These are phyloP conservation scores for Prolemur simus DNA, from an alignment of 2,113 vertebrate genomes.

Conservation along the genomic window DNA sequence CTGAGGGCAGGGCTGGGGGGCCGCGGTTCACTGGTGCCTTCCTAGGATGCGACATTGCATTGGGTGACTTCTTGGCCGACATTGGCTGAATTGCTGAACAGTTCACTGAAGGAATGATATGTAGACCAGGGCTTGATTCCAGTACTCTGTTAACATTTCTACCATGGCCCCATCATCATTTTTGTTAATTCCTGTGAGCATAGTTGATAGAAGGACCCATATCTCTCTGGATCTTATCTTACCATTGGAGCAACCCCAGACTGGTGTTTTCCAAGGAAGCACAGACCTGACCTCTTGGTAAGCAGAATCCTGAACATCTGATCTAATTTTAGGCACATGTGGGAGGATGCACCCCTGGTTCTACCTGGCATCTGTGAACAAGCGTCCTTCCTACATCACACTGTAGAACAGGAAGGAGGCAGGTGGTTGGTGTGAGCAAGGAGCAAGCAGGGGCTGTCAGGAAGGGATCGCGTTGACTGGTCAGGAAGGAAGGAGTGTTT, in stretches of 20 bases:
- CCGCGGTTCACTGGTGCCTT: accelerated
- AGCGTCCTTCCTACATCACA: accelerated
- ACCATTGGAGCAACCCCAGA: too few species aligned
- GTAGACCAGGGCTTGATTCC: not conserved
- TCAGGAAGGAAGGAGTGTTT: not conserved
- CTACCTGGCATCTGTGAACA: not conserved
- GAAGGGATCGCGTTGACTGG: accelerated
- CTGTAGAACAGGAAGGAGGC: not conserved
- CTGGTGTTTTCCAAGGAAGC: not conserved
- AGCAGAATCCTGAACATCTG: not conserved
- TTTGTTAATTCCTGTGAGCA: not conserved
- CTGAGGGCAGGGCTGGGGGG: not conserved
- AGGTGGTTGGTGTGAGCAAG: not conserved
- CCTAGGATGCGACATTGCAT: accelerated
- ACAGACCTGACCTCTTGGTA: not conserved
- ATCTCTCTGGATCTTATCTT: not conserved
- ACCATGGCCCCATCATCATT: too few species aligned
- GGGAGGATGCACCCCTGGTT: accelerated
- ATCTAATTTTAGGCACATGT: too few species aligned
- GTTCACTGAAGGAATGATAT: not conserved
- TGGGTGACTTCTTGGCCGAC: not conserved
- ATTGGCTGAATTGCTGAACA: not conserved
- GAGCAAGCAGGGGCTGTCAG: accelerated
- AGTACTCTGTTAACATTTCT: not conserved
- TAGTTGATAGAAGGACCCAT: not conserved